Evolutionary conservation across 2,797 vertebrate species (phyloP).

Genomic region (Clarias platycephalus): DNA sequence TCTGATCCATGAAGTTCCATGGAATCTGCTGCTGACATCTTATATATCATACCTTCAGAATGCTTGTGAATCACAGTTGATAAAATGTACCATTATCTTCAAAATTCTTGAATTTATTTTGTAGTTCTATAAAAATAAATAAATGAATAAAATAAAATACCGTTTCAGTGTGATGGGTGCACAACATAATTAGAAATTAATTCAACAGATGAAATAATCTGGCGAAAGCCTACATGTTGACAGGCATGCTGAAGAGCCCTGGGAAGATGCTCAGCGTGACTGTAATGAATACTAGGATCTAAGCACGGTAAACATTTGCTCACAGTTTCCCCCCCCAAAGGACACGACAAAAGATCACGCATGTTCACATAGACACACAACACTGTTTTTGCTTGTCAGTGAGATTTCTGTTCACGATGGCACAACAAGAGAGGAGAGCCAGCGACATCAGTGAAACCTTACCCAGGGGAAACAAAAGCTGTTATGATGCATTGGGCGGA

Average conservation of each 20-base stretch:
- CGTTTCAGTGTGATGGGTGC: not conserved
- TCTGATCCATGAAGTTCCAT: too few species aligned
- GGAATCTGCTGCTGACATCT: too few species aligned
- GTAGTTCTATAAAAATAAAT: not conserved
- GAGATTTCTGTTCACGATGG: conserved; percentile 11
- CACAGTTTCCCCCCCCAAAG: not conserved
- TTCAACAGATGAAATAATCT: conserved; percentile 6
- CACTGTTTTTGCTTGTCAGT: conserved; percentile 30
- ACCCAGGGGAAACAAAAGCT: conserved; percentile 24
- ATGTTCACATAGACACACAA: conserved; percentile 53
- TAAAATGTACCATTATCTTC: not conserved
- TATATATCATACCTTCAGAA: too few species aligned
- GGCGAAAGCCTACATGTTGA: not conserved
- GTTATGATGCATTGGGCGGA: conserved; percentile 16
- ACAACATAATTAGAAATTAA: not conserved
- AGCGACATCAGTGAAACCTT: conserved; percentile 24
- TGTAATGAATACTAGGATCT: not conserved
- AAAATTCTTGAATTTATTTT: not conserved
- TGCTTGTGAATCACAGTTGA: not conserved
- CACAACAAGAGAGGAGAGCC: not conserved
- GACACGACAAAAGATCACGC: conserved; percentile 47
- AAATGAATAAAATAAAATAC: not conserved
- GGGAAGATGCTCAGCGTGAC: not conserved
- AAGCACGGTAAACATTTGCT: conserved; percentile 9
- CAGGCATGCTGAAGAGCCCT: not conserved